Base-by-base conservation (phyloP, 2,113 vertebrate genomes). In the Psittacus erithacus region DNA sequence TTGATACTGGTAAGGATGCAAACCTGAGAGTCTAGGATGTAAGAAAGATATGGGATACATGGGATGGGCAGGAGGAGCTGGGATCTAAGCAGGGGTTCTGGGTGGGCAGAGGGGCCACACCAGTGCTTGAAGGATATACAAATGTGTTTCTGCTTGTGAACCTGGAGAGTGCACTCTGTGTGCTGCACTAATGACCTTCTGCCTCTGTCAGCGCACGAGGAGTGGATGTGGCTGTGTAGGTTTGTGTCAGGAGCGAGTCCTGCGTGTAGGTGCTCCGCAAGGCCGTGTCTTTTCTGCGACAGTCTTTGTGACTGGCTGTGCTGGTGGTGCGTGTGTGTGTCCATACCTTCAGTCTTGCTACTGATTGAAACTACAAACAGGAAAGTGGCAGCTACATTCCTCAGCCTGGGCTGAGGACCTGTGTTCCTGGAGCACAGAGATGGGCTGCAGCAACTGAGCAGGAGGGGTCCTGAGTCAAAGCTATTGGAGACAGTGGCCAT, bases 91-190 rank as follows among this genome's bases (percentile, higher is more conserved):
- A 55, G 4, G 18, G 10, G 5, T 49, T 9, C 16, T 0, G 1
- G 16, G 16, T 1, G 3, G 19, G 12, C 28, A 83, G n/a, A 43
- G 44, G 7, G 38, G 17, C 15, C 1, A 0, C 78, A 65, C 5
- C 2, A 1, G 7, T 59, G 28, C 22, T 44, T 9, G 2, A 24
- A 15, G 9, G 6, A 63, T 63, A 28, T 1, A 4, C 0, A 6
- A 55, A 63, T 6, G 2, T 23, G 8, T 0, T 4, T 27, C 35
- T 39, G 29, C 8, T 52, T 63, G 24, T 41, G 17, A 76, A 2
- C 10, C 7, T 39, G 13, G 6, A 18, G 9, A 31, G 11, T 17
- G 24, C 13, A 9, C 13, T 68, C 3, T 35, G 24, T 47, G n/a
- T 25, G 63, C n/a, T 63, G 38, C n/a, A 22, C 7, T 19, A 38